Evolutionary conservation across 2,888 invertebrate genomes (phyloP).

Genomic region (Pollenia griseotomentosa): DNA sequence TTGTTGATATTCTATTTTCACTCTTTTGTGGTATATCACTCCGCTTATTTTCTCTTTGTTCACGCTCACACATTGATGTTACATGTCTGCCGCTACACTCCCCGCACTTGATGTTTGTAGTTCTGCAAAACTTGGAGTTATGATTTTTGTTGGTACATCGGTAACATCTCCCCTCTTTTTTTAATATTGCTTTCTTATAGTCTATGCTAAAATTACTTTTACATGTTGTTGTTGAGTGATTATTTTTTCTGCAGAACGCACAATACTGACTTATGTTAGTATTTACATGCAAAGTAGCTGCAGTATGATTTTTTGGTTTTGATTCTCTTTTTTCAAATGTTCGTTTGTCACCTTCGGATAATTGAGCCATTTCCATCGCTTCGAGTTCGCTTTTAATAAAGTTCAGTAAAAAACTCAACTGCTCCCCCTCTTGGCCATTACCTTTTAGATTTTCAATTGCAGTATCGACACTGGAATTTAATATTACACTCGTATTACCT

Average conservation of each 20-base stretch:
- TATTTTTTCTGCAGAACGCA: conserved; percentile 56
- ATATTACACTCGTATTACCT: too few species aligned
- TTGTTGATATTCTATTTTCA: too few species aligned
- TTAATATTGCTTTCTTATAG: conserved; percentile 17
- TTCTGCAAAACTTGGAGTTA: conserved; percentile 60
- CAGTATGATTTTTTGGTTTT: conserved; percentile 20
- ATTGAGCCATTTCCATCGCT: conserved; percentile 61
- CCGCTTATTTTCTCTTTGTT: conserved; percentile 13
- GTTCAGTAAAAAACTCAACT: neutral
- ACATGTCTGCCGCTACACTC: conserved; percentile 53
- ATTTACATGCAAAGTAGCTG: conserved; percentile 31
- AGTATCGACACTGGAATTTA: too few species aligned
- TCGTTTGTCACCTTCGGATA: conserved; percentile 55
- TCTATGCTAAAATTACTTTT: conserved; percentile 44
- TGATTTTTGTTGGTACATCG: neutral
- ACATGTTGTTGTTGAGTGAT: conserved; percentile 49
- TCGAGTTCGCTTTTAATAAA: conserved; percentile 64
- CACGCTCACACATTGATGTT: conserved; percentile 61
- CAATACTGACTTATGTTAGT: conserved; percentile 23
- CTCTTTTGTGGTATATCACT: too few species aligned
- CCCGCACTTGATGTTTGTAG: conserved; percentile 46
- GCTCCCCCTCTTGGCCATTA: too few species aligned
- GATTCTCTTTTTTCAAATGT: conserved; percentile 12
- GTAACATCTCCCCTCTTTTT: too few species aligned
- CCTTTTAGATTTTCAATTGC: too few species aligned